Base-by-base conservation (phyloP, 2,888 invertebrate genomes). In the Gymnosoma rotundatum region DNA sequence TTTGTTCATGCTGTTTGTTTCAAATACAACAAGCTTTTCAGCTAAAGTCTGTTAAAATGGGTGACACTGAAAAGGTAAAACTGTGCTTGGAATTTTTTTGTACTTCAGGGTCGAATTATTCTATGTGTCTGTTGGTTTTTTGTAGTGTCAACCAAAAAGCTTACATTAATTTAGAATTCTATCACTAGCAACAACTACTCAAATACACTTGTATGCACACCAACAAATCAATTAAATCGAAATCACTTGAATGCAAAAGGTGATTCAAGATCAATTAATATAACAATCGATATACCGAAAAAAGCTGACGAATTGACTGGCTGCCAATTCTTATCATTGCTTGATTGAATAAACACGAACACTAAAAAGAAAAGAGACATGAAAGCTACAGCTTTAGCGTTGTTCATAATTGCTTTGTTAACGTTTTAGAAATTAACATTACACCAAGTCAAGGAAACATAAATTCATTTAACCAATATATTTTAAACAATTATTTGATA, bases 141-240 rank as follows among this genome's bases (percentile, higher is more conserved):
- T 8, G 45, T 9, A 36, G 38, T 50, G 72, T 75, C 12, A 42
- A 42, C 64, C 4, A 32, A 32, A 78, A 61, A 45, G 36, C 7
- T 48, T n/a, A 48, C 64, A 42, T 58, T 8, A 56, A 48, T 72
- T 50, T 32, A 20, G 72, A 66, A 60, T 67, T 60, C 42, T 79
- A 70, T 60, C 70, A 72, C 70, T 36, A 21, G 48, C 16, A 64
- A 14, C 12, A 50, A 20, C 58, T 2, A 58, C 52, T 25, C 12
- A 52, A 21, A 67, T 2, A 25, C n/a, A 60, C 32, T 25, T 36
- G 18, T 16, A 12, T 25, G 9, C 21, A 42, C 1, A 36, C 3
- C 56, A 18, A 36, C 42, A 64, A 50, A 66, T 20, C 64, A 42
- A 42, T 64, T 66, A 10, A 72, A 64, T 50, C 25, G 12, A 61